Base-by-base conservation (phyloP, 2,113 vertebrate genomes). In the Neopipo cinnamomea region DNA sequence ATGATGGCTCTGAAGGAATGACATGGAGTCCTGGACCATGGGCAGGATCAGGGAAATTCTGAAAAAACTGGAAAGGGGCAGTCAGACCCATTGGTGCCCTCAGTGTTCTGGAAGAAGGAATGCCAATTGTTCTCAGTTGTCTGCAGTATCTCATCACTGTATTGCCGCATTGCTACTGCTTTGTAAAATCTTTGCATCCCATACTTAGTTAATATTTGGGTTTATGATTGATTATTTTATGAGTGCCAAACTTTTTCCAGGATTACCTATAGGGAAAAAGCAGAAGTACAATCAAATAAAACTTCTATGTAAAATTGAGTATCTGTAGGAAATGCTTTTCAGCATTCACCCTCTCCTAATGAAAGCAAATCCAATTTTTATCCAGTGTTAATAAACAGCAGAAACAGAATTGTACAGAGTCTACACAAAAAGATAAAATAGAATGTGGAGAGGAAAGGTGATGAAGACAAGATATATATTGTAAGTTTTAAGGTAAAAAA, bases 1-100 rank as follows among this genome's bases (percentile, higher is more conserved):
- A 6, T 30, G 23, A 5, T 0, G 12, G 16, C 25, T 44, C 33
- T 0, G 0, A 18, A 5, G 10, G 22, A 13, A 13, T 33, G 31
- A 11, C 5, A 2, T 1, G 4, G 58, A 12, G 1, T 12, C 14
- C n/a, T 50, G 42, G 22, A 18, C 5, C 2, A 2, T 28, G 5
- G 14, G 11, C 30, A 58, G 14, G 7, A 23, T 31, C 5, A 31
- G 10, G 23, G 10, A 68, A n/a, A 3, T 19, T 19, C 21, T 52
- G 37, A 11, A 8, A 8, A 24, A 9, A 15, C 41, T 68, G 63
- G 12, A 20, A 50, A 16, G 53, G 25, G 42, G 4, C 44, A 23
- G 8, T 12, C 59, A 90, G 49, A 23, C 2, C 28, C 23, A 12
- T 4, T 12, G 1, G 3, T 37, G 53, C 5, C 16, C 15, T 61